A percentile compares a stretch with the other conserved stretches of the same genome.
These are phyloP conservation scores for Synergus umbraculus DNA, from an alignment of 2,888 invertebrate species.

Conservation along the genomic window DNA sequence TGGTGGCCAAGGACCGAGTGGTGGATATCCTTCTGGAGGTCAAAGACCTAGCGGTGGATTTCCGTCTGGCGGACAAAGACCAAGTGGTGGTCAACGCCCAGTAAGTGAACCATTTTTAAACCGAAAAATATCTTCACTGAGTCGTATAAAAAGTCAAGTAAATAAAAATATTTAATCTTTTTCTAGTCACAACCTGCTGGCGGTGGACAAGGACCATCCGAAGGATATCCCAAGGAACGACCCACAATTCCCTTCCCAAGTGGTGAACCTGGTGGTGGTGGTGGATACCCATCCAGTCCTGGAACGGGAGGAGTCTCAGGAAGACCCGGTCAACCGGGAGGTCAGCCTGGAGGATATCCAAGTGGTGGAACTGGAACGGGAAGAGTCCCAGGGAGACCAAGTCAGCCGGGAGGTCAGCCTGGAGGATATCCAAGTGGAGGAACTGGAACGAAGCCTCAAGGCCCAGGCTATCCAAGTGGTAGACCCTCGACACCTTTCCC, in stretches of 20 bases:
- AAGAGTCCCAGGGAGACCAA: conserved; percentile 48
- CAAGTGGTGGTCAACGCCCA: conserved; percentile 64
- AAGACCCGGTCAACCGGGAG: conserved; percentile 20
- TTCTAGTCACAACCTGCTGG: conserved; percentile 37
- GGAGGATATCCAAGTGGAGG: conserved; percentile 52
- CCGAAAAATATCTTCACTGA: background rate
- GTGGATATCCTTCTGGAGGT: conserved; percentile 60
- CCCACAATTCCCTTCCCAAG: conserved; percentile 54
- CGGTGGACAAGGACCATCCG: conserved; percentile 52
- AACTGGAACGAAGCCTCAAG: conserved; percentile 41
- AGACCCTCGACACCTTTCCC: conserved; percentile 62
- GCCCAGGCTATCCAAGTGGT: conserved; percentile 64
- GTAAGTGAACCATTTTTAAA: conserved; percentile 59
- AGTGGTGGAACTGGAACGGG: conserved; percentile 47
- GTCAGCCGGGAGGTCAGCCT: conserved; percentile 43
- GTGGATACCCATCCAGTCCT: conserved; percentile 60
- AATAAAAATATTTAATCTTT: conserved; percentile 6
- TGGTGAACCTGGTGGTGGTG: background rate
- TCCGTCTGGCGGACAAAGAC: conserved; percentile 48
- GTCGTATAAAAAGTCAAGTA: background rate
- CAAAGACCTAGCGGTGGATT: conserved; percentile 57
- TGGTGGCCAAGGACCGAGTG: conserved; percentile 52
- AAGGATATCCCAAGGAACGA: conserved; percentile 62
- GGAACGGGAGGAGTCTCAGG: conserved; percentile 57
- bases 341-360: conserved; percentile 49